Conservation (phyloP, 2,113 vertebrate species). For the Thomomys bottae region DNA sequence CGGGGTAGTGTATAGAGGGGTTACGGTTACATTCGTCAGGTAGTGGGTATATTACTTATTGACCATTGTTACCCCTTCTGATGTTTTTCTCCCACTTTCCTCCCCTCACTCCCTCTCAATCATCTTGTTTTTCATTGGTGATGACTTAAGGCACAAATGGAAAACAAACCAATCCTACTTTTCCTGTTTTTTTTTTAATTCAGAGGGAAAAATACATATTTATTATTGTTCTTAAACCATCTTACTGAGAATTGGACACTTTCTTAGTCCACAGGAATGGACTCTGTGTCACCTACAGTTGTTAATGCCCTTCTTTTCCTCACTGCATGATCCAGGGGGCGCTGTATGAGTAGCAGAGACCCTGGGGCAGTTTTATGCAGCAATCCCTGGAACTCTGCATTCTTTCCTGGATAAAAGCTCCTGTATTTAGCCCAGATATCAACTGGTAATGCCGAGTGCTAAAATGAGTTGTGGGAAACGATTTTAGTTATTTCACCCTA, state of each 20-base stretch:
- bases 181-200: slow-evolving; percentile 34
- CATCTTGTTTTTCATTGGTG: background rate
- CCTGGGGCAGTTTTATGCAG: background rate
- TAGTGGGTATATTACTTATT: too few species aligned
- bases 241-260: background rate
- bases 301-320: background rate
- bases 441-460: background rate
- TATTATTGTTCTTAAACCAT: background rate
- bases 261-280: background rate
- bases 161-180: background rate
- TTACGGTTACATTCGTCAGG: too few species aligned
- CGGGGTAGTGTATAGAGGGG: too few species aligned
- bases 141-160: background rate
- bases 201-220: background rate
- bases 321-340: rapidly evolving
- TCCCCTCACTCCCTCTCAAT: too few species aligned
- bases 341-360: background rate
- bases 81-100: too few species aligned
- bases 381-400: rapidly evolving
- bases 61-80: too few species aligned
- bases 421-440: too few species aligned
- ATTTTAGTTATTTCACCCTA: background rate
- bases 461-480: background rate
- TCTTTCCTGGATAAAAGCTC: background rate
- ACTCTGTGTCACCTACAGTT: background rate